These are phyloP conservation scores for Coregonus suidteri DNA, from an alignment of 2,797 vertebrate genomes.

Conservation along the genomic window DNA sequence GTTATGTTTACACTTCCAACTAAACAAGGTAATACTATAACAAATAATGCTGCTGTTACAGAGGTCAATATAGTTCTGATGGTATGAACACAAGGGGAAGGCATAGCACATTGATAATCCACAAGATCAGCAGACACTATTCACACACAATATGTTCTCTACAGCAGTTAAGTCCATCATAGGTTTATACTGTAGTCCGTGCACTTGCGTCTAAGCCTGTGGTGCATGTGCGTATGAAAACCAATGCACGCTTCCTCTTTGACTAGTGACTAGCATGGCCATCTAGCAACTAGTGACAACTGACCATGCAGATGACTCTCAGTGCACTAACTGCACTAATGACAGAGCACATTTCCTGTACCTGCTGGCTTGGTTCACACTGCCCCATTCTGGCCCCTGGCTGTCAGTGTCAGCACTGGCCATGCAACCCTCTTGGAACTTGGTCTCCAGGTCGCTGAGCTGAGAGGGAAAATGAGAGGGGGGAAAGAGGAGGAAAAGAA, in stretches of 20 bases:
- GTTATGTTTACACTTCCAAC: not conserved
- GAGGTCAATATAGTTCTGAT: not conserved
- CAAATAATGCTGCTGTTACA: not conserved
- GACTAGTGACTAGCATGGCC: not conserved
- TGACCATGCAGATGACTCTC: not conserved
- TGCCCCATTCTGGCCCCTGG: conserved; percentile 2
- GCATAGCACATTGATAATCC: not conserved
- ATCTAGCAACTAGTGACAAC: not conserved
- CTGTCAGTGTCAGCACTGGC: conserved; percentile 5
- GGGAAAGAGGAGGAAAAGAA: not conserved
- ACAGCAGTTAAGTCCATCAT: not conserved
- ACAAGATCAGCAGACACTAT: not conserved
- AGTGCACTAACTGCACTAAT: too few relatives aligned
- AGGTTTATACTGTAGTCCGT: not conserved
- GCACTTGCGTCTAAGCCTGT: not conserved
- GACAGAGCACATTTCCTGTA: not conserved
- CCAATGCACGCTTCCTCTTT: not conserved
- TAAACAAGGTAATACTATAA: not conserved
- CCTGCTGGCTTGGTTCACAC: conserved; percentile 2
- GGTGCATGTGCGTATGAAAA: not conserved
- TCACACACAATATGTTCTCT: not conserved
- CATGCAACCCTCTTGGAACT: conserved; percentile 26
- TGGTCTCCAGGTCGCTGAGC: conserved; percentile 43
- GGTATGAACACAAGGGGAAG: too few relatives aligned
- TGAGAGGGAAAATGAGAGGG: conserved; percentile 17